phyloP scores from a whole-genome alignment of 2,888 invertebrate species.

The Polia nebulosa region DNA sequence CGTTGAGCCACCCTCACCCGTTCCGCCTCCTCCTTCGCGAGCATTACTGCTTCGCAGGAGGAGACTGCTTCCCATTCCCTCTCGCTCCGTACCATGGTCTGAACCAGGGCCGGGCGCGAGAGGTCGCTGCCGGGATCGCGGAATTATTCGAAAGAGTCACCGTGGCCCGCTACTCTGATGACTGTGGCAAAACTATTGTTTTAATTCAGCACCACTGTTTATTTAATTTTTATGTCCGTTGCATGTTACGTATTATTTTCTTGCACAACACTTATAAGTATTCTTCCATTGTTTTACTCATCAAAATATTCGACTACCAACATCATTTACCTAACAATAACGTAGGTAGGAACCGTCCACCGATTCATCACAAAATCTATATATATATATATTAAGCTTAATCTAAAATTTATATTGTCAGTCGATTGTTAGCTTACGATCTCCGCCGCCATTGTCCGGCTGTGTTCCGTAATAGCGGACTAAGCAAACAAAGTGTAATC shows the following conservation, averaged over 20 bases:
- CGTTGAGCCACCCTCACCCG: no score
- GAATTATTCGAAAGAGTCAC: no score
- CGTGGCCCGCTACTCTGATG: no score
- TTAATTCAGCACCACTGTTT: neutral
- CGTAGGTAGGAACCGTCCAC: slow-evolving; percentile 1
- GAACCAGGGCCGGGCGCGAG: no score
- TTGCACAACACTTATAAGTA: neutral
- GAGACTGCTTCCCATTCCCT: no score
- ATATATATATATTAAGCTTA: neutral
- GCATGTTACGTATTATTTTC: neutral
- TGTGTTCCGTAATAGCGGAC: slow-evolving; percentile 65
- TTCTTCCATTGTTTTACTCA: neutral
- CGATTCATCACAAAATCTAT: slow-evolving; percentile 39
- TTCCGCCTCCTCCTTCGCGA: no score
- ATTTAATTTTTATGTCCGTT: neutral
- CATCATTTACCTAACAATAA: slow-evolving; percentile 18
- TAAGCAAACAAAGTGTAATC: slow-evolving; percentile 78
- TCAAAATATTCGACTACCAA: neutral
- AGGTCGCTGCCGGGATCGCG: no score
- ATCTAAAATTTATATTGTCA: slow-evolving; percentile 58
- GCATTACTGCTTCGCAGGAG: no score
- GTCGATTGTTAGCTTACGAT: slow-evolving; percentile 56
- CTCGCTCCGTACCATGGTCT: no score
- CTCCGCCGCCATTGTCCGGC: slow-evolving; percentile 51
- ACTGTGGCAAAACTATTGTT: no score